Percentiles rank a stretch among this genome's conserved stretches.
Evolutionary conservation across 2,797 vertebrate genomes (phyloP).

Genomic region (Rhabdomys pumilio): DNA sequence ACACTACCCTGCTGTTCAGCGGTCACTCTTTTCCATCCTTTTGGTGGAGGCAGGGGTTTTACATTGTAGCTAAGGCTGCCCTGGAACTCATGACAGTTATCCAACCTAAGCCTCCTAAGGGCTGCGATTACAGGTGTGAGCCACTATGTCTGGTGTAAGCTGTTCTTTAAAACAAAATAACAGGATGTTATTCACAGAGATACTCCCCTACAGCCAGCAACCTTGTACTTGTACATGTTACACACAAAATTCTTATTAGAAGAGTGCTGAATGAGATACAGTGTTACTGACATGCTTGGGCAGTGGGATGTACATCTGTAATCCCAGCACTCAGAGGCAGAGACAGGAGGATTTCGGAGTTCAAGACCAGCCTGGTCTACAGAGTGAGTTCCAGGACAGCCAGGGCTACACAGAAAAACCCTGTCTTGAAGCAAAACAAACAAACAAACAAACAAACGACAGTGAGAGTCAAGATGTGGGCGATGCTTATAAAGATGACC

Average conservation of each 20-base stretch:
- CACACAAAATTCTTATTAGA: constrained; percentile 30
- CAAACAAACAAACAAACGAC: not conserved
- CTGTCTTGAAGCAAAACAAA: not conserved
- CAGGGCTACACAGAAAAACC: not conserved
- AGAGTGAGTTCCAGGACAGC: not conserved
- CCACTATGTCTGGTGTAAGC: not conserved
- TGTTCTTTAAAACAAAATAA: constrained; percentile 24
- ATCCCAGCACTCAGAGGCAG: not conserved
- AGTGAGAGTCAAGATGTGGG: not conserved
- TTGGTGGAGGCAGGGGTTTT: not conserved
- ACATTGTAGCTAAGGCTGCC: not conserved
- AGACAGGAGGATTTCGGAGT: not conserved
- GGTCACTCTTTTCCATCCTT: not conserved
- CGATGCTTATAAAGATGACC: not conserved
- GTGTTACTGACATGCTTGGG: not conserved
- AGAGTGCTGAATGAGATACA: not conserved
- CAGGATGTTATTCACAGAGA: not conserved
- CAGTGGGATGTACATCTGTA: not conserved
- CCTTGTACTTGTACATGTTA: not conserved
- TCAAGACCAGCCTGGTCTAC: not conserved
- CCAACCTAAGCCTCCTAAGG: not conserved
- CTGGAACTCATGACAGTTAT: not conserved
- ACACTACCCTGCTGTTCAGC: not conserved
- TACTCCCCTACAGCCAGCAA: not conserved
- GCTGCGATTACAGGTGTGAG: not conserved